These are phyloP conservation scores for Oreortyx pictus DNA, from an alignment of 2,797 vertebrate species.

Conservation along the genomic window DNA sequence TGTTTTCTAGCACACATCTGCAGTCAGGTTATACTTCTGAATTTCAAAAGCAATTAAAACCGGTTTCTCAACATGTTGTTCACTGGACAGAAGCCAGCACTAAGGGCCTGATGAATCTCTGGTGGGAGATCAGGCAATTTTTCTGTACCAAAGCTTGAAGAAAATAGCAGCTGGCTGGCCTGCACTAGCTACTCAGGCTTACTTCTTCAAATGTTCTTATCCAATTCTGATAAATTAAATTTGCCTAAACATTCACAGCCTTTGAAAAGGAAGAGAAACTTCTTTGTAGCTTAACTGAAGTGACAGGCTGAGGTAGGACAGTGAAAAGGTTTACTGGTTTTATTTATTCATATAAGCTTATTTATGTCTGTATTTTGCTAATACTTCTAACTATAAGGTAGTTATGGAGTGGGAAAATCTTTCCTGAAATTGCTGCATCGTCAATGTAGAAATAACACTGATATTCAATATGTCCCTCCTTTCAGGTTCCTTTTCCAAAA, in stretches of 20 bases:
- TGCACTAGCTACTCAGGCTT: not conserved
- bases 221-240: not conserved
- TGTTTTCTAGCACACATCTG: not conserved
- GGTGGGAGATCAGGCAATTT: not conserved
- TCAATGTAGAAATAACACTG: constrained; percentile 13
- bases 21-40: not conserved
- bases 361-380: constrained; percentile 34
- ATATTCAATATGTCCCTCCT: not conserved
- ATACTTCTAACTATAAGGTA: constrained; percentile 21
- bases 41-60: not conserved
- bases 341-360: constrained; percentile 42
- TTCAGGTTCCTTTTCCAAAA: constrained; percentile 55
- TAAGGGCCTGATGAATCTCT: not conserved
- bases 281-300: not conserved
- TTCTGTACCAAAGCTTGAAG: not conserved
- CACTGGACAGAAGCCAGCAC: not conserved
- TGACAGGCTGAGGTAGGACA: not conserved
- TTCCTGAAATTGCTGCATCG: constrained; percentile 46
- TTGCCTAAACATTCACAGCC: not conserved
- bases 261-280: not conserved
- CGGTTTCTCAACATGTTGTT: fast-evolving
- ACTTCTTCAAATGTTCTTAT: not conserved
- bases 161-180: not conserved
- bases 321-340: not conserved
- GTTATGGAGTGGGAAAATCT: constrained; percentile 22